Evolutionary conservation across 2,113 vertebrate species (phyloP), one percentile per base, ranked within the genome.

Genomic region (Datnioides undecimradiatus): DNA sequence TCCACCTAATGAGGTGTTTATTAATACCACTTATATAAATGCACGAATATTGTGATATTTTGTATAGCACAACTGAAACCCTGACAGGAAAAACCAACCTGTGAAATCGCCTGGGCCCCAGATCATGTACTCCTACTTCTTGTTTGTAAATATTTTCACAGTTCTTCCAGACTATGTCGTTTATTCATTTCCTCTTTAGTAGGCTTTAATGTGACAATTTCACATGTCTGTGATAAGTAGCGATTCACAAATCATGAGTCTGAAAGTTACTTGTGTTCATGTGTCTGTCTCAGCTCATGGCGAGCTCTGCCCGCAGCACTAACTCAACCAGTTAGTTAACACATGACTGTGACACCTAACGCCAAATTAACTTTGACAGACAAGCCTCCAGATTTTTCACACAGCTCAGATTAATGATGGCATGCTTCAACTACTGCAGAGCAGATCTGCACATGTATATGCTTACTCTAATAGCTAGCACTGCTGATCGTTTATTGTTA

Each of bases 291-390:
- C 14, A 10, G 14, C 33, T 68, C 65, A 38, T 33, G 7, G n/a
- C n/a, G 17, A 41, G 7, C 11, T 54, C 8, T 49, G n/a, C 29
- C 29, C n/a, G 23, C 65, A 63, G 17, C 41, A 71, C 25, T 11
- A 43, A 79, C 46, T 45, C 25, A 54, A 71, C 64, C 51, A 49
- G 54, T 38, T 64, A 19, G 57, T 76, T 67, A 25, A 76, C 49
- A 64, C 43, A 52, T 12, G 43, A 23, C 40, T n/a, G 11, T 27
- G 11, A 29, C 49, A 29, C 7, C 67, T 31, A 43, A 40, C 23
- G 11, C 13, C 5, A 46, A 8, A 66, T 33, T 25, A 27, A 25
- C 59, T 21, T 29, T 48, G 58, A 49, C 27, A 31, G 55, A 74
- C 9, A 29, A 31, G 6, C 11, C 8, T 33, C 6, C 7, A 38